These are phyloP conservation scores for Tympanoctomys barrerae DNA, from an alignment of 2,797 vertebrate species.

Conservation along the genomic window DNA sequence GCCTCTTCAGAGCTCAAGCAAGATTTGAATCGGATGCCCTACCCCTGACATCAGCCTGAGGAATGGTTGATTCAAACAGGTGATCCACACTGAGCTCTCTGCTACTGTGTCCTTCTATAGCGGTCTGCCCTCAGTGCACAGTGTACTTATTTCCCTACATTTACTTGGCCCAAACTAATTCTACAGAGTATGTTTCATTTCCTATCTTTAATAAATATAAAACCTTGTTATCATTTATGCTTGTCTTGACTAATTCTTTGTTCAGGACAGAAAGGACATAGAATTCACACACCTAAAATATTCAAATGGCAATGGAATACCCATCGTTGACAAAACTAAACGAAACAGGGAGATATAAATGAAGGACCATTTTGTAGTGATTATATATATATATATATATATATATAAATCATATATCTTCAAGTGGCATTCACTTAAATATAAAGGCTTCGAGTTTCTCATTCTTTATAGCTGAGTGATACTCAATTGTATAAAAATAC, in stretches of 20 bases:
- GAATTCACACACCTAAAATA: not conserved
- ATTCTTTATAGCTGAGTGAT: too few species aligned
- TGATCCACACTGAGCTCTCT: not conserved
- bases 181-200: not conserved
- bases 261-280: not conserved
- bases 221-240: not conserved
- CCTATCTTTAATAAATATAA: not conserved
- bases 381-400: too few species aligned
- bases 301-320: too few species aligned
- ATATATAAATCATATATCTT: too few species aligned
- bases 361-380: too few species aligned
- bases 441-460: too few species aligned
- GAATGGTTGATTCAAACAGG: not conserved
- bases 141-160: not conserved
- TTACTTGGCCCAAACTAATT: not conserved
- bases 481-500: too few species aligned
- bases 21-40: not conserved
- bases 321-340: too few species aligned
- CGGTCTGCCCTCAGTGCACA: not conserved
- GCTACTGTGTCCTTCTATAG: not conserved
- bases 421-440: too few species aligned
- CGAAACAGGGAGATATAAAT: too few species aligned
- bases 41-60: not conserved
- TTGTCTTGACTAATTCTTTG: not conserved
- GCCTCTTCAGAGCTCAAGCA: not conserved